These are phyloP conservation scores for Dendrolimus kikuchii DNA, from an alignment of 1,140 invertebrate species.

Conservation along the genomic window DNA sequence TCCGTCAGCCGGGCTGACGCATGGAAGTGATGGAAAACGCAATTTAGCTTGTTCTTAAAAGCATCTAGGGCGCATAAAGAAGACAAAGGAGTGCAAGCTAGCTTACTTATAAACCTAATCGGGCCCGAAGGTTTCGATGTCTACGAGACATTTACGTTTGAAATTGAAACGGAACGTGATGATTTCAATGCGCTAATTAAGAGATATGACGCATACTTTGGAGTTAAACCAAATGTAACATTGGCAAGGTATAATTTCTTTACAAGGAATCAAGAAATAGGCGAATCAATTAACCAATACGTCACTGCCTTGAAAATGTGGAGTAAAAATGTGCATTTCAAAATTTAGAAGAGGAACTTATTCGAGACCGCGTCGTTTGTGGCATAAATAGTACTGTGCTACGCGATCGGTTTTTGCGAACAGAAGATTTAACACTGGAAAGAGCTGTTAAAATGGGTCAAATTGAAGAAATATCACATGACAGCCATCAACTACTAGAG, in stretches of 20 bases:
- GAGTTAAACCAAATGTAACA: constrained; percentile 6
- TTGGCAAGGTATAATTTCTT: constrained; percentile 17
- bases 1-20: too few relatives aligned
- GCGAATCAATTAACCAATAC: constrained; percentile 16
- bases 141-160: constrained; percentile 3
- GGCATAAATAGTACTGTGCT: too few relatives aligned
- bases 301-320: constrained; percentile 16
- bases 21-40: too few relatives aligned
- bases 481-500: too few relatives aligned
- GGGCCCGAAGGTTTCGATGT: constrained; percentile 6
- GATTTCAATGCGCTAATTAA: background rate
- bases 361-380: constrained; percentile 7
- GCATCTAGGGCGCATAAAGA: constrained; percentile 17
- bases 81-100: constrained; percentile 10
- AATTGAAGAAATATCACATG: too few relatives aligned
- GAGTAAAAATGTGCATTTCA: constrained; percentile 13
- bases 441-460: too few relatives aligned
- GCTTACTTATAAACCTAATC: constrained; percentile 17
- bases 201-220: constrained; percentile 6
- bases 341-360: constrained; percentile 4
- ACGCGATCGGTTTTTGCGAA: too few relatives aligned
- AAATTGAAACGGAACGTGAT: constrained; percentile 1
- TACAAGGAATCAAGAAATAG: constrained; percentile 16
- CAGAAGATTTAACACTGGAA: too few relatives aligned
- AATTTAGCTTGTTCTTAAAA: too few relatives aligned